phyloP scores from a whole-genome alignment of 2,113 vertebrate genomes.

The Hiodon alosoides region DNA sequence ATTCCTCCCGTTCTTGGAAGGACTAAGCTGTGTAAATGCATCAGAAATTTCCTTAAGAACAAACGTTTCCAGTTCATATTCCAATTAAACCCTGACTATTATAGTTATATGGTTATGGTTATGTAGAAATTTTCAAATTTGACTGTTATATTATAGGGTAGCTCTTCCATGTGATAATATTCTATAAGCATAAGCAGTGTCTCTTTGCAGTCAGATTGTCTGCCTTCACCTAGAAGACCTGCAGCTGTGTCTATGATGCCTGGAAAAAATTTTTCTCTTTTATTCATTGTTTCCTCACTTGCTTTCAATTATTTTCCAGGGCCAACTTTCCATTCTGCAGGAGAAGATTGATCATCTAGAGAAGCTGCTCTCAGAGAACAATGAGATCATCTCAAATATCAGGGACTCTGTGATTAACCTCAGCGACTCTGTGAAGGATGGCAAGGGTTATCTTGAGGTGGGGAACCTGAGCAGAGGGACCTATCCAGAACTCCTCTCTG shows the following conservation, averaged over 20 bases:
- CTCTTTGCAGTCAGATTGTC: too few relatives aligned
- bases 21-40: too few relatives aligned
- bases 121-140: neutral
- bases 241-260: neutral
- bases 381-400: slow-evolving; percentile 82
- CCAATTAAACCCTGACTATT: too few relatives aligned
- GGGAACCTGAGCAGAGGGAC: slow-evolving; percentile 63
- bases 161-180: too few relatives aligned
- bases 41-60: too few relatives aligned
- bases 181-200: too few relatives aligned
- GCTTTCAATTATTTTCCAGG: slow-evolving; percentile 51
- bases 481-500: slow-evolving; percentile 41
- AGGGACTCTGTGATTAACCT: slow-evolving; percentile 75
- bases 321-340: slow-evolving; percentile 78
- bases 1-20: too few relatives aligned
- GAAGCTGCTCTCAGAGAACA: slow-evolving; percentile 79
- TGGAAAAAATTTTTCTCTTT: neutral
- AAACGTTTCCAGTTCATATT: too few relatives aligned
- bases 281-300: neutral
- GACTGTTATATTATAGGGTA: neutral
- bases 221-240: too few relatives aligned
- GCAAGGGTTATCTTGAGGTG: slow-evolving; percentile 49
- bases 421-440: slow-evolving; percentile 72
- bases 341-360: slow-evolving; percentile 88
- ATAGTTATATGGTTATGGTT: neutral